These are phyloP conservation scores for Sebastes glaucus DNA, from an alignment of 2,797 vertebrate genomes.

Conservation along the genomic window DNA sequence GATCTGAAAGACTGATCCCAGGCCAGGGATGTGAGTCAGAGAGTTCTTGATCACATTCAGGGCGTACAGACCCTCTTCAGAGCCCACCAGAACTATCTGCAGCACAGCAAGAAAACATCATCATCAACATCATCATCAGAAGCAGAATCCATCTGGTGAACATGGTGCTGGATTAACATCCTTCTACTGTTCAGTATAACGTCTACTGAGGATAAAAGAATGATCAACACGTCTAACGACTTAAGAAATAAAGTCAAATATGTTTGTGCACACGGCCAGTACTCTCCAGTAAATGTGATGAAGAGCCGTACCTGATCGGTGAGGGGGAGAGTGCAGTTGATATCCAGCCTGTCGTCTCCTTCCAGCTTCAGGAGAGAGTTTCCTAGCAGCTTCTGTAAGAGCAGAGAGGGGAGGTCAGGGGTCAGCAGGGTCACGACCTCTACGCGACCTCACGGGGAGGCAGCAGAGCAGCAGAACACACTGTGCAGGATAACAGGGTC, in stretches of 20 bases:
- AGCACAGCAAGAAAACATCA: neutral
- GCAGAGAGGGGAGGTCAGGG: constrained; percentile 25
- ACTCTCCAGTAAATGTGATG: neutral
- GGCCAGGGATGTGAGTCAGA: constrained; percentile 93
- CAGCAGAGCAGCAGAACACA: neutral
- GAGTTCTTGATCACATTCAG: constrained; percentile 99
- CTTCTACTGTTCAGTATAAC: neutral
- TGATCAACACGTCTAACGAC: too few species aligned
- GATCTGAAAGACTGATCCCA: constrained; percentile 98
- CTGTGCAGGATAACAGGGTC: constrained; percentile 33
- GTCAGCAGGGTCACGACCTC: constrained; percentile 16
- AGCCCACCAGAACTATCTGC: constrained; percentile 98
- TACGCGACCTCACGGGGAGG: too few species aligned
- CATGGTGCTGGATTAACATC: neutral
- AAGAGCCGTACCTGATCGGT: constrained; percentile 91
- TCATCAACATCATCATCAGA: neutral
- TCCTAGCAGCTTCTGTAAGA: constrained; percentile 92
- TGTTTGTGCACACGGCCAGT: neutral
- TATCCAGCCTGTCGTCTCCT: constrained; percentile 96
- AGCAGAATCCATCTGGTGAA: too few species aligned
- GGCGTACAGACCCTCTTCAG: constrained; percentile 97
- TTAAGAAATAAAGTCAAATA: neutral
- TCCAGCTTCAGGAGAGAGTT: constrained; percentile 97
- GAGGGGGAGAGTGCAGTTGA: constrained; percentile 97
- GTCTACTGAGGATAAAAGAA: neutral